Conservation (phyloP, 2,113 vertebrate genomes). For the Puma concolor region DNA sequence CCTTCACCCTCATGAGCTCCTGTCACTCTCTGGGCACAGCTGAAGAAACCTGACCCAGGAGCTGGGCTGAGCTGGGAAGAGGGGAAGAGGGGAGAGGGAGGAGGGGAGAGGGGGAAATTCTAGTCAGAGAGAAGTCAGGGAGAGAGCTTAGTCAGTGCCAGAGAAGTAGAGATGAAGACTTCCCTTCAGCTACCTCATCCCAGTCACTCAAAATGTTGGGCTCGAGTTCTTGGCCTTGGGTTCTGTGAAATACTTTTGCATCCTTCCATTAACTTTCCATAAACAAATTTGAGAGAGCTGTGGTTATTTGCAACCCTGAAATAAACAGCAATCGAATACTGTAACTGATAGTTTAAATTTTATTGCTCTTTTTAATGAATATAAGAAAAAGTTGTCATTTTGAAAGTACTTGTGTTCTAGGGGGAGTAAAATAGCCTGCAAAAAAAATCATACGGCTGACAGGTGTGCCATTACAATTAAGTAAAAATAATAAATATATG, state of each 20-base stretch:
- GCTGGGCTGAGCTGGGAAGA: not conserved
- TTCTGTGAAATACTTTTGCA: not conserved
- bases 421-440: not conserved
- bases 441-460: not conserved
- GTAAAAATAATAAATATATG: not conserved
- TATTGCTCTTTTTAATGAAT: conserved; percentile 32
- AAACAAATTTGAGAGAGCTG: not conserved
- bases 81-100: not conserved
- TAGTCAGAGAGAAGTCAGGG: not conserved
- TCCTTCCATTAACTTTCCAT: not conserved
- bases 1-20: not conserved
- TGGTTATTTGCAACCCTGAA: not conserved
- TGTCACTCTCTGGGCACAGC: not conserved
- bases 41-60: not conserved
- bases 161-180: not conserved
- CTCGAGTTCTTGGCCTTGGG: not conserved
- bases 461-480: not conserved
- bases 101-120: not conserved
- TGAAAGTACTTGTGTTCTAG: conserved; percentile 46
- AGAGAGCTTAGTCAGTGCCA: not conserved
- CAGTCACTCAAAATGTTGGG: not conserved
- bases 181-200: not conserved
- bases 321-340: not conserved
- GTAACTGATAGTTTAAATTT: not conserved
- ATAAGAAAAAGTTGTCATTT: conserved; percentile 9